phyloP scores from a whole-genome alignment of 2,888 invertebrate genomes.

The Molorchus minor region DNA sequence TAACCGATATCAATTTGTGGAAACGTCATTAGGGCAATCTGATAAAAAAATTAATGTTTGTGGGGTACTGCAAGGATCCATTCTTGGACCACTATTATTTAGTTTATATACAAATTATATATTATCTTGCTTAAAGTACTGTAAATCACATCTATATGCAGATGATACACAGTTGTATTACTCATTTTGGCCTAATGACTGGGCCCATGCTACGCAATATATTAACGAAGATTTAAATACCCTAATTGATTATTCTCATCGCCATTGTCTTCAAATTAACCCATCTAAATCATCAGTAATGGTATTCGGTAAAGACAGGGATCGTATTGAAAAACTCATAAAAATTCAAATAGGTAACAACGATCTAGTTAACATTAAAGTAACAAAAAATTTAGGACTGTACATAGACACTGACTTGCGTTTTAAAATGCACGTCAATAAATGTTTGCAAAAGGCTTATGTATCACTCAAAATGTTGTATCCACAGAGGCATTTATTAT shows the following conservation, averaged over 20 bases:
- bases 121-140: background rate
- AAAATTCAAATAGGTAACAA: background rate
- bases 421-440: constrained; percentile 6
- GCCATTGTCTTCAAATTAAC: background rate
- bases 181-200: background rate
- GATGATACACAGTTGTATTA: background rate
- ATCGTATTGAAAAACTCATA: background rate
- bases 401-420: constrained; percentile 1
- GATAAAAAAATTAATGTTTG: background rate
- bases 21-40: background rate
- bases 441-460: constrained; percentile 17
- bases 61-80: background rate
- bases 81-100: constrained; percentile 1
- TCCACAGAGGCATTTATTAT: constrained; percentile 6
- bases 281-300: background rate
- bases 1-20: background rate
- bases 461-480: constrained; percentile 9
- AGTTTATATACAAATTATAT: background rate
- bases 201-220: background rate
- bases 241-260: background rate
- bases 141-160: background rate
- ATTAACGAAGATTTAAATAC: background rate
- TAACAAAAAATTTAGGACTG: constrained; percentile 8
- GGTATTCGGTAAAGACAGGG: background rate
- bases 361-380: background rate